Base-by-base conservation (phyloP, 2,113 vertebrate genomes). In the Plotosus lineatus region DNA sequence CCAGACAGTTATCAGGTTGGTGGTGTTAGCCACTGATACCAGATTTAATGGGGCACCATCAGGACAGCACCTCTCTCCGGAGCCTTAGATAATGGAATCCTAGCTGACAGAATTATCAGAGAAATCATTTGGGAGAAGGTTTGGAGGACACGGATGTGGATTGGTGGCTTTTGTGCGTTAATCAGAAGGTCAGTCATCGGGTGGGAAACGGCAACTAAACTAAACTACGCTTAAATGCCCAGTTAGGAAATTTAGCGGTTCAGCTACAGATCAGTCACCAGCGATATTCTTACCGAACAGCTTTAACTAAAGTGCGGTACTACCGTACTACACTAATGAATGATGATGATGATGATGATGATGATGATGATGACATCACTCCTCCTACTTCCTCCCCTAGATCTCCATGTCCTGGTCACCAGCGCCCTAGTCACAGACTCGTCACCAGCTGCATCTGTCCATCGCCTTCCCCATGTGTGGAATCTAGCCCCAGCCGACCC, bases 381-480 rank as follows among this genome's bases (percentile, higher is more conserved):
- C 63, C 51, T 28, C 28, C 28, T 48, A 65, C 48, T 65, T 86
- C 82, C 82, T 87, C 78, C 79, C 79, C 91, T 89, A 90, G 85
- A 80, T 85, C 87, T 90, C 91, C 91, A 87, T 90, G 77, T 91
- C 94, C 91, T 88, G 89, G 92, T 94, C 93, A 94, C 93, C 93
- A 94, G 91, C 93, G 93, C 93, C 93, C 92, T 92, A 93, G 92
- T 97, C 94, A 97, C 94, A 97, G 96, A 84, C 95, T 97, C 82
- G 96, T 97, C 91, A 97, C 96, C 86, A 96, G 92, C 87, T 97
- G 94, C 96, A 96, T 96, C 92, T 96, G 95, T 91, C 94, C 95
- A 0, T 96, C 95, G 0, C 93, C 94, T 75, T 94, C 95, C 2
- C 93, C 92, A 33, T 94, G 94, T 21, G 92, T 83, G 80, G 94